A percentile compares a stretch with the other conserved stretches of the same genome.
Evolutionary conservation across 2,113 vertebrate species (phyloP).

Genomic region (Semnornis frantzii): DNA sequence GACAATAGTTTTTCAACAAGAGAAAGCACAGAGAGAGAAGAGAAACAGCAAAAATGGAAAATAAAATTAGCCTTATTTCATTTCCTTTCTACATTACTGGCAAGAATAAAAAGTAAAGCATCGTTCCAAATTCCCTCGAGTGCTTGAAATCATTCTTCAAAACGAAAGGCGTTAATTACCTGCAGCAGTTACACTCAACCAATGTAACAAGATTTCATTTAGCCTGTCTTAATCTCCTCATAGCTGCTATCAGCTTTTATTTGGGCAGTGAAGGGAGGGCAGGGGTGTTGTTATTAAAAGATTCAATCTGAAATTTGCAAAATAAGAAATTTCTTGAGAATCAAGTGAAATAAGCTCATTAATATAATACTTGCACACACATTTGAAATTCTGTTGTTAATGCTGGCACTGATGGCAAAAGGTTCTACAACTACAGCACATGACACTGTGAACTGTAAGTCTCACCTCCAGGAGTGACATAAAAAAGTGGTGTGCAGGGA

Average conservation of each 20-base stretch:
- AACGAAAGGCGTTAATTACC: conserved; percentile 59
- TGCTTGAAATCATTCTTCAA: conserved; percentile 42
- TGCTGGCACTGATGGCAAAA: background rate
- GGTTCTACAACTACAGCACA: background rate
- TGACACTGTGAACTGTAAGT: background rate
- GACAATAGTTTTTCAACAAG: conserved; percentile 68
- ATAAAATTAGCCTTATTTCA: conserved; percentile 71
- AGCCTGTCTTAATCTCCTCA: background rate
- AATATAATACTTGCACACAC: background rate
- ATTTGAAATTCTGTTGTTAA: background rate
- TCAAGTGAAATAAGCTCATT: background rate
- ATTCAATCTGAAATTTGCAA: background rate
- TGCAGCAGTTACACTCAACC: conserved; percentile 30
- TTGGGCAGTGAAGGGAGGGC: background rate
- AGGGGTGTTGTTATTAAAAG: background rate
- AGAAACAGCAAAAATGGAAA: conserved; percentile 58
- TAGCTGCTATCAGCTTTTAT: background rate
- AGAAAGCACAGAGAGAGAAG: conserved; percentile 39
- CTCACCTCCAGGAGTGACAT: background rate
- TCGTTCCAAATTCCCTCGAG: conserved; percentile 30
- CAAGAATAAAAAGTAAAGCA: conserved; percentile 26
- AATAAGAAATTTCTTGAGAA: background rate
- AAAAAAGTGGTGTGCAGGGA: background rate
- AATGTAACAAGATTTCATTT: background rate
- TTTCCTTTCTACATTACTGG: conserved; percentile 67